These are phyloP conservation scores for Lates calcarifer DNA, from an alignment of 2,113 vertebrate genomes.

Conservation along the genomic window DNA sequence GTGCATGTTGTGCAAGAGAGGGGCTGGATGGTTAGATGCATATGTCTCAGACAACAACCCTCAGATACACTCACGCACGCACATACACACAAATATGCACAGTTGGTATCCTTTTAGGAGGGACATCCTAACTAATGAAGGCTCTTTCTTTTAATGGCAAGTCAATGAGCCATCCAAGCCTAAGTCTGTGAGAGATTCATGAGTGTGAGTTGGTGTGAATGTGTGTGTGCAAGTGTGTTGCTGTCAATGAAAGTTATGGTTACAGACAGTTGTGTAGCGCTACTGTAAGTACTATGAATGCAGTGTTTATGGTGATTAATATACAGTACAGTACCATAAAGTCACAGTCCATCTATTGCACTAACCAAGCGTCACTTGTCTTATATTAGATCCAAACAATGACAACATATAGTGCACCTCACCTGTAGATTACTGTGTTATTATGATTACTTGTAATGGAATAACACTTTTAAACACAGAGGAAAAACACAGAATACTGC, in stretches of 20 bases:
- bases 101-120: constrained; percentile 42
- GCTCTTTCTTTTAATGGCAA: constrained; percentile 63
- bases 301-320: constrained; percentile 38
- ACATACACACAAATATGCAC: constrained; percentile 25
- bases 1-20: constrained; percentile 36
- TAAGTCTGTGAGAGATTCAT: constrained; percentile 63
- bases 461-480: background rate
- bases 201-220: constrained; percentile 11
- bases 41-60: constrained; percentile 47
- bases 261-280: constrained; percentile 15
- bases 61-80: constrained; percentile 4
- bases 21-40: constrained; percentile 54
- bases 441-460: background rate
- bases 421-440: background rate
- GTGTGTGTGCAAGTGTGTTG: constrained; percentile 14
- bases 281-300: constrained; percentile 46
- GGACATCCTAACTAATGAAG: constrained; percentile 65
- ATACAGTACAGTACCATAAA: constrained; percentile 10
- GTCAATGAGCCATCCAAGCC: constrained; percentile 67
- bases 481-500: background rate
- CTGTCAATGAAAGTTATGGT: constrained; percentile 39
- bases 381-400: constrained; percentile 7
- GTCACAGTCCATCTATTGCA: constrained; percentile 24
- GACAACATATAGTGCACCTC: background rate
- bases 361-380: constrained; percentile 36